Base-by-base conservation (phyloP, 2,113 vertebrate species). In the Pica pica region DNA sequence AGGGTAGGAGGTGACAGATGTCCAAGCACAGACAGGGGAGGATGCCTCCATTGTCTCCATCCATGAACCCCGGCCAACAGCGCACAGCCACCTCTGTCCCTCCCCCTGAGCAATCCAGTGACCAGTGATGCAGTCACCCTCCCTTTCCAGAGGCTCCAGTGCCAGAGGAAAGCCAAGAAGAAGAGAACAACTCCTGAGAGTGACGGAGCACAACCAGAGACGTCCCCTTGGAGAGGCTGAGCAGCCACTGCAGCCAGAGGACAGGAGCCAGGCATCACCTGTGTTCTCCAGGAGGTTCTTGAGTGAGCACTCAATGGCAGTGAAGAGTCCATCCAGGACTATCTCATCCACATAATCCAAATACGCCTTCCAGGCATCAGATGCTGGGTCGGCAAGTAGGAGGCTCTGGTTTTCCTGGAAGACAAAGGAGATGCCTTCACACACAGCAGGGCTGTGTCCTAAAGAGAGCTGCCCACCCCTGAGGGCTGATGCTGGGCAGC, bases 221-320 rank as follows among this genome's bases (percentile, higher is more conserved):
- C 11, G 3, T 50, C 35, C 37, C n/a, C 50, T 30, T 22, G 20
- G 55, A 15, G 27, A 74, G 76, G 50, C 46, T 35, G 63, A 76
- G 35, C 26, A 76, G 42, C 7, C 64, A 6, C 8, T 2, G 3
- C 7, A 4, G 33, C 8, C 22, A 69, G 59, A 30, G 33, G 13
- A 55, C 73, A 91, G 46, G 52, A 77, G 13, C 12, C 44, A 33
- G 33, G 21, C 11, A 14, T 89, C 96, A 99, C 99, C 99, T 63
- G 98, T 99, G 93, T 99, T 99, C 73, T 99, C 98, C 93, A 99
- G 95, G 37, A 99, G 98, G 84, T 99, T 98, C 83, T 97, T 98
- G 77, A 99, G 98, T 0, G 99, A 99, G 87, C 98, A 97, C 87
- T 99, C 98, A 1, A 98, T 97, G 65, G 98, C 98, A 88, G 91